Conservation (phyloP, 2,888 invertebrate species). For the Dione vanillae region DNA sequence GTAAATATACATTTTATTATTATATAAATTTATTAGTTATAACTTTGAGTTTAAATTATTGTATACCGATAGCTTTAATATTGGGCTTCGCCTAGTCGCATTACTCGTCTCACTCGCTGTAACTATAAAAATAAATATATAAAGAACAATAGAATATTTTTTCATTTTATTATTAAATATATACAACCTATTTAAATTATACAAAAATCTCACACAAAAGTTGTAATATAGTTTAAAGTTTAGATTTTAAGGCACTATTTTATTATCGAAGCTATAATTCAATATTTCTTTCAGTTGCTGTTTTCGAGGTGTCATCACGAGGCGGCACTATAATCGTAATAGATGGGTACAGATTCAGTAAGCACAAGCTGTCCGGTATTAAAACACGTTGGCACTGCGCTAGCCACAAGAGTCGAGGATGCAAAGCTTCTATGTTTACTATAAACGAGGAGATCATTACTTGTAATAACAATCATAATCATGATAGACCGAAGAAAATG, state of each 20-base stretch:
- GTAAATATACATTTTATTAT: too few relatives aligned
- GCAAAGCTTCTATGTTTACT: slow-evolving; percentile 52
- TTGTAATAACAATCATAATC: slow-evolving; percentile 36
- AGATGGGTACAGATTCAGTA: slow-evolving; percentile 49
- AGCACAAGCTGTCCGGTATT: slow-evolving; percentile 35
- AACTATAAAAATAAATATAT: too few relatives aligned
- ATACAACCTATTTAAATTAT: too few relatives aligned
- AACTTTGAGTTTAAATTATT: too few relatives aligned
- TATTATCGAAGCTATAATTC: background rate
- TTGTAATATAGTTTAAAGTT: too few relatives aligned
- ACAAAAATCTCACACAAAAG: too few relatives aligned
- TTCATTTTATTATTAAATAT: too few relatives aligned
- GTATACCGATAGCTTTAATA: too few relatives aligned
- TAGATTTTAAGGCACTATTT: background rate
- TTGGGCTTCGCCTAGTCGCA: too few relatives aligned
- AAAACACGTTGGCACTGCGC: slow-evolving; percentile 46
- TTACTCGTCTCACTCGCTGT: too few relatives aligned
- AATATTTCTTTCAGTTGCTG: slow-evolving; percentile 20
- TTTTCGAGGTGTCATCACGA: slow-evolving; percentile 26
- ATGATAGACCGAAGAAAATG: background rate
- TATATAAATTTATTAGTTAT: too few relatives aligned
- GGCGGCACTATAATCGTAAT: slow-evolving; percentile 50
- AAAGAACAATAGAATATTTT: too few relatives aligned
- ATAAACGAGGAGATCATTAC: slow-evolving; percentile 45
- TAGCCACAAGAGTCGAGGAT: slow-evolving; percentile 44